Evolutionary conservation across 2,797 vertebrate genomes (phyloP).

Genomic region (Synanceia verrucosa): DNA sequence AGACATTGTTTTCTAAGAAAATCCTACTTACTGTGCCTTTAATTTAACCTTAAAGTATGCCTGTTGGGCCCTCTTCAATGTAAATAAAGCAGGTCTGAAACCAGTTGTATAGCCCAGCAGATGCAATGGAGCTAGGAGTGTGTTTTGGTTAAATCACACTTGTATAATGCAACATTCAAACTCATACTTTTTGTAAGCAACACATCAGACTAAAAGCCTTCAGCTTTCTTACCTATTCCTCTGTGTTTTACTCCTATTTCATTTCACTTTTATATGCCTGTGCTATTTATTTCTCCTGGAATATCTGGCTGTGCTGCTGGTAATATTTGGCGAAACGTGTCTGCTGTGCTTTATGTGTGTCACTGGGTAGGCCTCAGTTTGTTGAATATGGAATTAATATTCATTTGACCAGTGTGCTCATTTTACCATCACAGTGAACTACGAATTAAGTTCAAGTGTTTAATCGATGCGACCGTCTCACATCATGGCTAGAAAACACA

Average conservation of each 20-base stretch:
- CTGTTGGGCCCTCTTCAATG: conserved; percentile 29
- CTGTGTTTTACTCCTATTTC: conserved; percentile 36
- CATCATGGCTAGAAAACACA: conserved; percentile 26
- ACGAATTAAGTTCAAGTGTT: conserved; percentile 42
- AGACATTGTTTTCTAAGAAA: neutral
- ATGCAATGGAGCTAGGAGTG: conserved; percentile 41
- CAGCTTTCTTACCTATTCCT: conserved; percentile 36
- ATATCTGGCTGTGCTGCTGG: conserved; percentile 56
- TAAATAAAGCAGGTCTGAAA: conserved; percentile 65
- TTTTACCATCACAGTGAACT: conserved; percentile 45
- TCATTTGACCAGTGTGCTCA: conserved; percentile 52
- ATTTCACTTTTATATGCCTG: conserved; percentile 57
- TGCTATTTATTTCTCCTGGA: conserved; percentile 69
- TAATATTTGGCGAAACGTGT: conserved; percentile 35
- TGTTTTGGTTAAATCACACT: conserved; percentile 38
- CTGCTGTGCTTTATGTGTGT: conserved; percentile 59
- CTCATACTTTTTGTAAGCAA: conserved; percentile 58
- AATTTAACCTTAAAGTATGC: conserved; percentile 32
- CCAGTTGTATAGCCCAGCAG: conserved; percentile 48
- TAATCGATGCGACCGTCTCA: conserved; percentile 36
- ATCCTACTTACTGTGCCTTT: conserved; percentile 11
- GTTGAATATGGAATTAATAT: conserved; percentile 45
- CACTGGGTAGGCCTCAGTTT: conserved; percentile 37
- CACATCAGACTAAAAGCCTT: conserved; percentile 34
- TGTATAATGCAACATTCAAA: conserved; percentile 55